Base-by-base conservation (phyloP, 1,140 invertebrate species). In the Macrobrachium rosenbergii region DNA sequence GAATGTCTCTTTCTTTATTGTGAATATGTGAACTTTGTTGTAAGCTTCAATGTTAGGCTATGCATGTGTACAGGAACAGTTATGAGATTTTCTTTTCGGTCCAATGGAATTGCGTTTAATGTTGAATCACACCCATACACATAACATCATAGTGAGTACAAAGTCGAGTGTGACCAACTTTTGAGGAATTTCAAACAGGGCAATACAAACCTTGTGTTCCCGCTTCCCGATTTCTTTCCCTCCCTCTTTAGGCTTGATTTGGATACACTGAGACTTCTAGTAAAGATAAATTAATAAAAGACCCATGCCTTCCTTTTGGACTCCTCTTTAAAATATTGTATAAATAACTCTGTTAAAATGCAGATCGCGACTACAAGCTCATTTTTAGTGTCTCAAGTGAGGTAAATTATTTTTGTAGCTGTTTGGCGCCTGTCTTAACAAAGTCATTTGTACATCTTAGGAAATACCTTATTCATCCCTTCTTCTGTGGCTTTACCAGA, bases 141-240 rank as follows among this genome's bases (percentile, higher is more conserved):
- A 62, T 52, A 83, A 83, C 82, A 83, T 84, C 73, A 77, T 28
- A 43, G 83, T 64, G 60, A 84, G 83, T 84, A 84, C 83, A 84
- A 84, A 84, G 83, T 43, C 23, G 23, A 62, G 79, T 64, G 60
- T 64, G 43, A 59, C 60, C 59, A 63, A 64, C 21, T 58, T 58
- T 45, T 28, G 16, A 52, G 75, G 28, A 77, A 58, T 52, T 52
- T 52, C 52, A 52, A 52, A 2, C 52, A 52, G 52, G 52, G 52
- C 52, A 52, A 5, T 52, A 52, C 52, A 52, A 8, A 52, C 52
- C 52, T 52, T 52, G 52, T 52, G 52, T 52, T 52, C 52, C 52
- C 52, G 52, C 6, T 52, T 52, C 52, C 12, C 12, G 52, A 52
- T 52, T 52, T 52, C 52, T 52, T 52, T 52, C 28, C 2, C 52